A percentile compares a stretch with the other conserved stretches of the same genome.
Evolutionary conservation across 2,113 vertebrate genomes (phyloP).

Genomic region (Lonchura striata): DNA sequence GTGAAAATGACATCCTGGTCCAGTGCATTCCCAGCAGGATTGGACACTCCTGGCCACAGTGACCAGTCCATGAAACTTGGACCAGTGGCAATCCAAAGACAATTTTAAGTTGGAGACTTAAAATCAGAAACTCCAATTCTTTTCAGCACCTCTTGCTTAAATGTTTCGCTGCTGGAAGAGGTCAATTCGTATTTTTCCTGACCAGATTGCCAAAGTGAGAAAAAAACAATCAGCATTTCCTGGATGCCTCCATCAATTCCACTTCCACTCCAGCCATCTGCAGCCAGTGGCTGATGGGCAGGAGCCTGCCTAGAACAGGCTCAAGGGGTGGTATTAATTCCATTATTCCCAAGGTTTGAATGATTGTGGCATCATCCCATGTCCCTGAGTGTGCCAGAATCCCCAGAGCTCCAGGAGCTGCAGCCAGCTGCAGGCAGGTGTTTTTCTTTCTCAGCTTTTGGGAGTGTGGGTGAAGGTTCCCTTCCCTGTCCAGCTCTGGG

Average conservation of each 20-base stretch:
- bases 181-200: constrained; percentile 68
- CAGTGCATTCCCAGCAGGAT: background rate
- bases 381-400: background rate
- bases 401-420: background rate
- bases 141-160: constrained; percentile 93
- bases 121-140: constrained; percentile 86
- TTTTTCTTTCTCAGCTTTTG: constrained; percentile 85
- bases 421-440: background rate
- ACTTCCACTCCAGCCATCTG: background rate
- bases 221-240: constrained; percentile 14
- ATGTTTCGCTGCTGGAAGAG: constrained; percentile 89
- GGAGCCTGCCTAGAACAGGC: background rate
- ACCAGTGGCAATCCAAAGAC: too few relatives aligned
- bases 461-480: constrained; percentile 87
- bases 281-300: background rate
- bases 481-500: constrained; percentile 89
- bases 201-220: background rate
- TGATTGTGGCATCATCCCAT: background rate
- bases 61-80: constrained; percentile 50
- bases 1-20: background rate
- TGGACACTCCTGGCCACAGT: background rate
- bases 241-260: background rate
- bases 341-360: background rate
- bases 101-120: constrained; percentile 80
- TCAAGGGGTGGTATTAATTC: background rate